A percentile compares a stretch with the other conserved stretches of the same genome.
Conservation (phyloP, 2,113 vertebrate genomes). For the Bagarius yarrelli region DNA sequence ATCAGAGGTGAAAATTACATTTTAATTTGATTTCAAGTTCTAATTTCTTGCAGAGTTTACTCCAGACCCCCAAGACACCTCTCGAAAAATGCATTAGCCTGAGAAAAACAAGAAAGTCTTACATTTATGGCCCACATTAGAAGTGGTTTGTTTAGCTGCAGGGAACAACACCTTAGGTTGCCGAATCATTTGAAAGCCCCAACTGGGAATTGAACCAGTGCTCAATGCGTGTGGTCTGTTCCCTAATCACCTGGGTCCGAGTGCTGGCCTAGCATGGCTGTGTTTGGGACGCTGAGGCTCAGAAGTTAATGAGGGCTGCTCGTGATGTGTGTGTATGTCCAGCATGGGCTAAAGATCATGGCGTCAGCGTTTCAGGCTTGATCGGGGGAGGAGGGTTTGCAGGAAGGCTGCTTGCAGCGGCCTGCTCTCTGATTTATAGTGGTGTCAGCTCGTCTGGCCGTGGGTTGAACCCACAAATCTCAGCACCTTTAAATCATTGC, state of each 20-base stretch:
- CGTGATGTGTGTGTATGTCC: constrained; percentile 52
- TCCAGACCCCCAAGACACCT: constrained; percentile 18
- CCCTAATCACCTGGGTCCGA: constrained; percentile 50
- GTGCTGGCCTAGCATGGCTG: constrained; percentile 40
- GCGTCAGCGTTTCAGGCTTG: constrained; percentile 54
- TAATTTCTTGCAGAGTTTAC: constrained; percentile 15
- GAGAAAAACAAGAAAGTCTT: constrained; percentile 37
- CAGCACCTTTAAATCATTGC: constrained; percentile 67
- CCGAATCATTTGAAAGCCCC: constrained; percentile 44
- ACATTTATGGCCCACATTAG: constrained; percentile 38
- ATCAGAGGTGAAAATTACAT: not conserved
- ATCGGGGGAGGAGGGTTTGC: constrained; percentile 45
- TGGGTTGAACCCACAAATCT: constrained; percentile 68
- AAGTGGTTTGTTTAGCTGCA: constrained; percentile 44
- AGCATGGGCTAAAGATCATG: constrained; percentile 38
- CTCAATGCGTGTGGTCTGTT: constrained; percentile 49
- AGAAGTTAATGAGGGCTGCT: constrained; percentile 54
- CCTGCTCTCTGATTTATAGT: constrained; percentile 61
- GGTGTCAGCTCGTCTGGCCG: constrained; percentile 62
- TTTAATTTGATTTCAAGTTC: constrained; percentile 22
- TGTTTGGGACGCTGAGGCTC: constrained; percentile 42
- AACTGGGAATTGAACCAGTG: constrained; percentile 50
- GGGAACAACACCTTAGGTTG: constrained; percentile 45
- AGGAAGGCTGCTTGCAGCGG: constrained; percentile 53
- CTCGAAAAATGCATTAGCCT: constrained; percentile 31